Evolutionary conservation across 1,140 invertebrate species (phyloP).

Genomic region (Pogonomyrmex barbatus): DNA sequence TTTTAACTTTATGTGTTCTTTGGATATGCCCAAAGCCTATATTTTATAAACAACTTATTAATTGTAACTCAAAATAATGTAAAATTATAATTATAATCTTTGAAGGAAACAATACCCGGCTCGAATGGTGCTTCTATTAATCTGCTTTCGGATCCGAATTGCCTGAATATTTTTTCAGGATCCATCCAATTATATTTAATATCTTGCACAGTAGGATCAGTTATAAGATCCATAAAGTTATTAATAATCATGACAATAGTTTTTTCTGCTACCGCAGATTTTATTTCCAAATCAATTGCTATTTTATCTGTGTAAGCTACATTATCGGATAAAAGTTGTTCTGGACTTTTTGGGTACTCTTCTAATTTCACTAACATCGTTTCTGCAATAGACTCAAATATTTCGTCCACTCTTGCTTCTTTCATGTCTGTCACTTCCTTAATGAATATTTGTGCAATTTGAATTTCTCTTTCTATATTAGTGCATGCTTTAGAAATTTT

Average conservation of each 20-base stretch:
- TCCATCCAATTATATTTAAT: slow-evolving; percentile 89
- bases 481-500: slow-evolving; percentile 89
- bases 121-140: slow-evolving; percentile 85
- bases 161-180: slow-evolving; percentile 87
- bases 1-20: slow-evolving; percentile 87
- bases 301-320: slow-evolving; percentile 80
- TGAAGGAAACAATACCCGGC: slow-evolving; percentile 81
- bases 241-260: slow-evolving; percentile 90
- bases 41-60: slow-evolving; percentile 37
- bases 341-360: slow-evolving; percentile 88
- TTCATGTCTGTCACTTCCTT: slow-evolving; percentile 92
- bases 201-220: slow-evolving; percentile 86
- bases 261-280: slow-evolving; percentile 88
- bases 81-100: background rate
- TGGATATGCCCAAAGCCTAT: slow-evolving; percentile 88
- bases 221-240: slow-evolving; percentile 88
- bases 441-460: slow-evolving; percentile 90
- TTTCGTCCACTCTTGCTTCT: slow-evolving; percentile 91
- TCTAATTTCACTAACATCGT: slow-evolving; percentile 90
- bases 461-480: slow-evolving; percentile 87
- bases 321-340: slow-evolving; percentile 90
- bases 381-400: slow-evolving; percentile 89
- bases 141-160: slow-evolving; percentile 86
- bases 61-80: slow-evolving; percentile 7
- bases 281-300: slow-evolving; percentile 86